Evolutionary conservation across 1,140 invertebrate species (phyloP), one percentile per base, ranked within the genome.

Genomic region (Drosophila tsacasi): DNA sequence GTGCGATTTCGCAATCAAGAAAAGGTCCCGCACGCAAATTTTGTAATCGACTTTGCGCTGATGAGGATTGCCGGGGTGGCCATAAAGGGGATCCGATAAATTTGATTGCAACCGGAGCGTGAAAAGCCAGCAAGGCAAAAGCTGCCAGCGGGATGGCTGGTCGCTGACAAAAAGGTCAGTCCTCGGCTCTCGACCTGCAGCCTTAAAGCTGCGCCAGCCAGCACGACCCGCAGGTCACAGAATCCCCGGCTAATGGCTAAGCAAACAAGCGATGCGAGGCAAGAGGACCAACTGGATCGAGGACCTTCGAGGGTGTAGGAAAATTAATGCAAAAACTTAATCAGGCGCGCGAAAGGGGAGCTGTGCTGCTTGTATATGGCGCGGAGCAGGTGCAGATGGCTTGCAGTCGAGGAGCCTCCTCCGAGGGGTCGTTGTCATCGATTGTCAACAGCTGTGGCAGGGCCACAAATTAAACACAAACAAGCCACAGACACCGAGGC

Each of bases 281-380:
- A 35, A 27, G n/a, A 71, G 27, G 25, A 46, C 40, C 19, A 49
- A 54, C 30, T 54, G 37, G 52, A 50, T 44, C 21, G 23, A 39
- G 44, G 54, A 39, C 44, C 57, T 60, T 76, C 49, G 25, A 62
- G 39, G 54, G 61, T 68, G 61, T 44, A 64, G 37, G 42, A 68
- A 87, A 87, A 76, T 79, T 66, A 86, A 81, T 81, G 84, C 84
- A 83, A 77, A 77, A 86, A 89, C 72, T 80, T 89, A 87, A 87
- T 87, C 83, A 84, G 78, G 68, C 65, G 81, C 50, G 75, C 40
- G 76, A 81, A 67, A 57, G 72, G 76, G 55, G 72, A 23, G 35
- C 47, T 49, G 9, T 27, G 47, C 21, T 15, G 9, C 52, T 23
- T 21, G 52, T 37, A n/a, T 35, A 23, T 39, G 35, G 54, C 21